These are phyloP conservation scores for Gobionotothen gibberifrons DNA, from an alignment of 2,797 vertebrate species.

Conservation along the genomic window DNA sequence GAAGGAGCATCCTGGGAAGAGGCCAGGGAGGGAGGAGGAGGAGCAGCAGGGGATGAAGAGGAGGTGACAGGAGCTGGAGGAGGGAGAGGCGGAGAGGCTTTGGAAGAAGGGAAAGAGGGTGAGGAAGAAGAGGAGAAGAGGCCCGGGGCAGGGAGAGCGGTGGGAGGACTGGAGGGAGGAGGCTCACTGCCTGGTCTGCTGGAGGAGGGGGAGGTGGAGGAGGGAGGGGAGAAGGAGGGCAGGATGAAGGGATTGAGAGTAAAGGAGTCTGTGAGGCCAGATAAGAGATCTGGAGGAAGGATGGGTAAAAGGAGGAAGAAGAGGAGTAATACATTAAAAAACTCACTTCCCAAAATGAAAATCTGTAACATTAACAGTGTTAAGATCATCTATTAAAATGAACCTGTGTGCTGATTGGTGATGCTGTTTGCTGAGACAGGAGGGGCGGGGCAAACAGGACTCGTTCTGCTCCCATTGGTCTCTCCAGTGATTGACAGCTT, in stretches of 20 bases:
- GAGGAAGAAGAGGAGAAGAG: constrained; percentile 51
- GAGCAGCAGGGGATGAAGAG: constrained; percentile 37
- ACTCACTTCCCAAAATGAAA: neutral
- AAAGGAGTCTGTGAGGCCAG: constrained; percentile 29
- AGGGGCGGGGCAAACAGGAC: constrained; percentile 72
- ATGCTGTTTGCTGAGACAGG: constrained; percentile 16
- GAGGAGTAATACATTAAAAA: neutral
- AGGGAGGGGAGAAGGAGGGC: constrained; percentile 39
- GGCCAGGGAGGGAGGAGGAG: constrained; percentile 31
- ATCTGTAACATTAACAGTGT: neutral
- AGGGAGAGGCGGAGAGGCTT: constrained; percentile 70
- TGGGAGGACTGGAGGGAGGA: constrained; percentile 79
- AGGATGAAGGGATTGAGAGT: constrained; percentile 40
- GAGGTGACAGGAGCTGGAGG: constrained; percentile 65
- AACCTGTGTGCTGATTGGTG: constrained; percentile 67
- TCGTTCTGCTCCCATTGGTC: constrained; percentile 56
- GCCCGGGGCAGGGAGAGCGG: constrained; percentile 59
- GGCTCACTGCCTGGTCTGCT: constrained; percentile 74
- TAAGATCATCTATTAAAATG: constrained; percentile 15
- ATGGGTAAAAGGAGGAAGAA: neutral
- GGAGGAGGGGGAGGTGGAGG: constrained; percentile 58
- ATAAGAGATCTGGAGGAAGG: constrained; percentile 45
- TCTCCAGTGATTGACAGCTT: constrained; percentile 75
- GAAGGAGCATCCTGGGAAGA: constrained; percentile 56
- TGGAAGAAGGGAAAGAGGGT: constrained; percentile 62